These are phyloP conservation scores for Silurus glanis DNA, from an alignment of 2,113 vertebrate species.

Conservation along the genomic window DNA sequence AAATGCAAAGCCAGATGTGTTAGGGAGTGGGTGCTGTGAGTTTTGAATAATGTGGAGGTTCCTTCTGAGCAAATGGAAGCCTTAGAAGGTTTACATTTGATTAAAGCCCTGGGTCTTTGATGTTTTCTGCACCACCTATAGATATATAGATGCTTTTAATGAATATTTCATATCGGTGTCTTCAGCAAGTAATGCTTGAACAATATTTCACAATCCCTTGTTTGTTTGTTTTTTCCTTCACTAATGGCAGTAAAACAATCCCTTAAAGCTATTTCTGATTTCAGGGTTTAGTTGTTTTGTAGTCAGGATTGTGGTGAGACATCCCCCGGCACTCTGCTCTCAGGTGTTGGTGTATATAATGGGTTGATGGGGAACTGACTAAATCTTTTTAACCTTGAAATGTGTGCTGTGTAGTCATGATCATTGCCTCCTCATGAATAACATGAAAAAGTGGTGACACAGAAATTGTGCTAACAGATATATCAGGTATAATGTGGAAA, in stretches of 20 bases:
- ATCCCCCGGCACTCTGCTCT: background rate
- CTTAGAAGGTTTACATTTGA: conserved; percentile 15
- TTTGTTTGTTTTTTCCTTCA: background rate
- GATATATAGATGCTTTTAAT: conserved; percentile 40
- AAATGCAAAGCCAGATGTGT: conserved; percentile 1
- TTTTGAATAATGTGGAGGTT: background rate
- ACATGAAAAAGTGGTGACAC: background rate
- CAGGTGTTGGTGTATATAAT: background rate
- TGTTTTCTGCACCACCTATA: conserved; percentile 24
- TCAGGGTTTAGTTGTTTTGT: conserved; percentile 3
- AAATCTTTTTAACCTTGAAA: conserved; percentile 45
- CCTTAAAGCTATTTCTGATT: conserved; percentile 3
- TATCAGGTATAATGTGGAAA: background rate
- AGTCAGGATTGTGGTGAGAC: background rate
- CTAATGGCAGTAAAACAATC: conserved; percentile 17
- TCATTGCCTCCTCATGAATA: background rate
- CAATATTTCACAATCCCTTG: conserved; percentile 8
- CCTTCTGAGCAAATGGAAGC: background rate
- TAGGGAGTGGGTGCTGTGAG: background rate
- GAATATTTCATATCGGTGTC: conserved; percentile 44
- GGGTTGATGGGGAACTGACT: background rate
- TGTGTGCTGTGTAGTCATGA: background rate
- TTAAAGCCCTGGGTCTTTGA: conserved; percentile 25
- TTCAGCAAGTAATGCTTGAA: background rate
- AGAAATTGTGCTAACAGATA: background rate